Percentiles rank a stretch among this genome's conserved stretches.
phyloP scores from a whole-genome alignment of 2,113 vertebrate genomes.

The Hepsetus odoe region DNA sequence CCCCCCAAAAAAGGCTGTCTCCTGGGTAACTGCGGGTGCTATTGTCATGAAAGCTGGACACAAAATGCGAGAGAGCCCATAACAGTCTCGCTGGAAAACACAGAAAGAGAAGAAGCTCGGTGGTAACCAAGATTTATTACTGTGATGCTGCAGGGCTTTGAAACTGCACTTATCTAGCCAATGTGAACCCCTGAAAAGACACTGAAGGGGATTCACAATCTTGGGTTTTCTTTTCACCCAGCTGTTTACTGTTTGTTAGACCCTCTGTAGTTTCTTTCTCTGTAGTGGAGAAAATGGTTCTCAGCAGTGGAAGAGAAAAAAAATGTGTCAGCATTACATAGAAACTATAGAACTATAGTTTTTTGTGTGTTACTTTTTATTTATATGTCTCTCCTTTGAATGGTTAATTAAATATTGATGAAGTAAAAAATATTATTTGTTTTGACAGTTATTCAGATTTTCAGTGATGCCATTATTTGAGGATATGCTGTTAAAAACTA shows the following conservation, averaged over 20 bases:
- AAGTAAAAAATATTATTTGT: no score
- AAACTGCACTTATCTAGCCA: slow-evolving; percentile 47
- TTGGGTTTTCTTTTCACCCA: neutral
- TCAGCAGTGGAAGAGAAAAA: neutral
- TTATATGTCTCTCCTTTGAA: no score
- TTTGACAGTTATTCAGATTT: no score
- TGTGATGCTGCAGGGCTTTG: slow-evolving; percentile 57
- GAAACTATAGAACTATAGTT: no score
- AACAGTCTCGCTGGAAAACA: slow-evolving; percentile 44
- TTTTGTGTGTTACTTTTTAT: no score
- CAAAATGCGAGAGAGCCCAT: slow-evolving; percentile 51
- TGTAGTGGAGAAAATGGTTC: neutral
- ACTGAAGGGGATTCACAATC: neutral
- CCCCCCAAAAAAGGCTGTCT: slow-evolving; percentile 68
- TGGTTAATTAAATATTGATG: no score
- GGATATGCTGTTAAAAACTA: no score
- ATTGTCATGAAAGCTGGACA: slow-evolving; percentile 65
- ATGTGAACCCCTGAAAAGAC: slow-evolving; percentile 45
- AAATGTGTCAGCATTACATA: neutral
- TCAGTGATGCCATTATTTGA: no score
- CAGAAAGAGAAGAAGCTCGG: slow-evolving; percentile 46
- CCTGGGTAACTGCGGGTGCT: slow-evolving; percentile 68
- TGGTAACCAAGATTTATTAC: slow-evolving; percentile 69
- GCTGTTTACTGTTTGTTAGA: slow-evolving; percentile 12
- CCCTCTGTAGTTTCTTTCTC: slow-evolving; percentile 1